phyloP scores from a whole-genome alignment of 2,888 invertebrate genomes.

The Pollenia labialis region DNA sequence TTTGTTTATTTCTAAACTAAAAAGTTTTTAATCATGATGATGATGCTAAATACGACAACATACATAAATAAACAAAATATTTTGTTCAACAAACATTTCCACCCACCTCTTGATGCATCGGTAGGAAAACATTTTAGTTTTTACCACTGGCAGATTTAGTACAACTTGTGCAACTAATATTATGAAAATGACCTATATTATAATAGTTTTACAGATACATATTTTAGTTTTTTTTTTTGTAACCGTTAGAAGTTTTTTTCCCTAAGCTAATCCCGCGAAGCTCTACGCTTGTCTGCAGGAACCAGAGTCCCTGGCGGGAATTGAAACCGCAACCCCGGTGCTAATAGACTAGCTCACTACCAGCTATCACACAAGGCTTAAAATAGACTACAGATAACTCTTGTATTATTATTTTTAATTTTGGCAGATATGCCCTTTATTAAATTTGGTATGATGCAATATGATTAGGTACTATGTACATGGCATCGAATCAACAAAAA shows the following conservation, averaged over 20 bases:
- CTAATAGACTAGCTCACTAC: too few species aligned
- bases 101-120: not conserved
- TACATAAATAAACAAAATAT: slow-evolving; percentile 41
- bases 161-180: not conserved
- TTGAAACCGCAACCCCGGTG: too few species aligned
- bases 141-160: not conserved
- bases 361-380: too few species aligned
- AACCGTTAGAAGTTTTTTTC: too few species aligned
- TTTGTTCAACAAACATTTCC: not conserved
- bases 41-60: slow-evolving; percentile 59
- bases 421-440: slow-evolving; percentile 15
- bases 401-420: not conserved
- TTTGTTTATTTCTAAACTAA: slow-evolving; percentile 34
- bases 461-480: not conserved
- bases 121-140: slow-evolving; percentile 16
- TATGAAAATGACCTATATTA: slow-evolving; percentile 5
- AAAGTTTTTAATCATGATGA: slow-evolving; percentile 71
- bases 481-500: slow-evolving; percentile 15
- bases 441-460: not conserved
- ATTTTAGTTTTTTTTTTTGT: not conserved
- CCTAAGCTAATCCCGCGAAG: too few species aligned
- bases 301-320: too few species aligned
- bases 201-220: not conserved
- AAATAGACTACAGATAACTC: not conserved
- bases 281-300: too few species aligned